A percentile compares a stretch with the other conserved stretches of the same genome.
phyloP scores from a whole-genome alignment of 2,113 vertebrate species.

The Sinocyclocheilus maitianheensis region DNA sequence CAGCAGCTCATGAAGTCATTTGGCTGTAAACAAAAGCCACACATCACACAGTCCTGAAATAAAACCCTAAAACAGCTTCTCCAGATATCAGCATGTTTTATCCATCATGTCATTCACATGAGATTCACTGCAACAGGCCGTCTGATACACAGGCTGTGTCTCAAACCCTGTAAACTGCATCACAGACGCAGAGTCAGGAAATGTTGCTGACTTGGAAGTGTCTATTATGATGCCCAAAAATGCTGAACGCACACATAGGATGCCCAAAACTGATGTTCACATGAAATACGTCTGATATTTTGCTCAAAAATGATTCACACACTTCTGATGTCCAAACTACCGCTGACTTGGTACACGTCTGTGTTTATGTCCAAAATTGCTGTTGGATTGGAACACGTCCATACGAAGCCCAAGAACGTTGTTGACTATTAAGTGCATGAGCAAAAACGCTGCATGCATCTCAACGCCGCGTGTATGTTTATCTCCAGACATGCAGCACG shows the following conservation, averaged over 20 bases:
- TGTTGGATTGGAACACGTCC: too few species aligned
- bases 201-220: background rate
- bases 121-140: slow-evolving; percentile 6
- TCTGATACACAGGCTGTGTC: background rate
- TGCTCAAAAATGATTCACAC: background rate
- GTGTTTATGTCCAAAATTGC: background rate
- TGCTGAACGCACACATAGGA: background rate
- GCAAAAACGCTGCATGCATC: background rate
- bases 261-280: background rate
- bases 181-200: background rate
- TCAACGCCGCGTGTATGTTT: background rate
- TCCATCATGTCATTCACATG: background rate
- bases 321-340: background rate
- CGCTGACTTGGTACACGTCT: background rate
- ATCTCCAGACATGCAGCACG: background rate
- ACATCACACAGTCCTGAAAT: background rate
- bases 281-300: background rate
- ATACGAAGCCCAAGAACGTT: background rate
- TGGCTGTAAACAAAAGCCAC: slow-evolving; percentile 9
- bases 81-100: background rate
- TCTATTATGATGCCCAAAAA: background rate
- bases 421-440: background rate
- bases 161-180: background rate
- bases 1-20: background rate
- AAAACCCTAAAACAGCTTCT: background rate